Base-by-base conservation (phyloP, 2,113 vertebrate species). In the Ammospiza caudacuta region DNA sequence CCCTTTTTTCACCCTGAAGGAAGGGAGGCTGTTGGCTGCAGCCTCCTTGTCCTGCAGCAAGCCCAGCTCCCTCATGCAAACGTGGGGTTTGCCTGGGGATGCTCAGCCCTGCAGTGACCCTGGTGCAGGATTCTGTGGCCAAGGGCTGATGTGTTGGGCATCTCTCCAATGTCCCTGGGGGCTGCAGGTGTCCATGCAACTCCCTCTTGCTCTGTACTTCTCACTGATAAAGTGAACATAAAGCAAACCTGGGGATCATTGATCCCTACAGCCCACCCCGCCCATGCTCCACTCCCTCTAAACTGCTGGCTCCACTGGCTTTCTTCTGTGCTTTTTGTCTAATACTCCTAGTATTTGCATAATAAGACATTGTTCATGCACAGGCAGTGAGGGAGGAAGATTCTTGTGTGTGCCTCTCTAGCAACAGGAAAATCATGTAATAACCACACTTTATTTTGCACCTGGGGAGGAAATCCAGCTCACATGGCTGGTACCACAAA, bases 381-480 rank as follows among this genome's bases (percentile, higher is more conserved):
- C 59, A 83, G 75, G 10, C 21, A 37, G 72, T 0, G 14, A 93
- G 55, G 55, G 80, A 76, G 73, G 90, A 78, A 75, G 80, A 67
- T 61, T 49, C 20, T 5, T 72, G 66, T 24, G 10, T 5, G 7
- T n/a, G n/a, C 67, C 3, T 83, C 46, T 89, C 28, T 62, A 93
- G 88, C 79, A 87, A 62, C 47, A 76, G 83, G 86, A 74, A 84
- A 77, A 73, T 51, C 18, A 11, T 7, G 23, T 43, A 29, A 74
- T 44, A 58, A 44, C 73, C 67, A 10, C 29, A 33, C 25, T 83
- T 81, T 17, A 25, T 83, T 92, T 93, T 91, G 59, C 51, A 81
- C 39, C 24, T 54, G 86, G 54, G 64, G 69, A 87, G 84, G 92
- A 83, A 83, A 92, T 77, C n/a, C 70, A 41, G n/a, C 64, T 91